A percentile compares a stretch with the other conserved stretches of the same genome.
Evolutionary conservation across 1,140 invertebrate genomes (phyloP).

Genomic region (Neomicropteryx cornuta): DNA sequence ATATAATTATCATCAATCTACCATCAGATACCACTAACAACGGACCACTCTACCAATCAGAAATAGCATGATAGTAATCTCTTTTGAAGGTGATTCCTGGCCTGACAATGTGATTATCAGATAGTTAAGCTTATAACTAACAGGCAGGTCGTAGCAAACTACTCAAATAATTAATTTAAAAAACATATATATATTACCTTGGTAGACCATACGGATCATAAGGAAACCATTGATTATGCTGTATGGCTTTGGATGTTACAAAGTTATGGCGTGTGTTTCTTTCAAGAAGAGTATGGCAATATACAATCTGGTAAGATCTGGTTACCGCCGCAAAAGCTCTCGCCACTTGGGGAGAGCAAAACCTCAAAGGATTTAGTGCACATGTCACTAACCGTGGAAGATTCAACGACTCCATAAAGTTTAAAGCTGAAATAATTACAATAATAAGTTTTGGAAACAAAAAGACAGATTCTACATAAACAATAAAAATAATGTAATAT

Average conservation of each 20-base stretch:
- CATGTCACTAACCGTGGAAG: slow-evolving; percentile 73
- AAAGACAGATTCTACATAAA: too few relatives aligned
- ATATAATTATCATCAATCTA: too few relatives aligned
- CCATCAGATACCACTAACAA: too few relatives aligned
- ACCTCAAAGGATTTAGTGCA: slow-evolving; percentile 73
- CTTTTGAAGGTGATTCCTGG: too few relatives aligned
- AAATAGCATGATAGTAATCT: too few relatives aligned
- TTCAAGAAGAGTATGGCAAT: slow-evolving; percentile 85
- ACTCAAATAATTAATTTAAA: too few relatives aligned
- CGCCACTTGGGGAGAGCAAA: slow-evolving; percentile 64
- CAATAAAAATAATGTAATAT: too few relatives aligned
- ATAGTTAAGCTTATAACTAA: too few relatives aligned
- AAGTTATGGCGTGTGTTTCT: slow-evolving; percentile 63
- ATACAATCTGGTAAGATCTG: slow-evolving; percentile 79
- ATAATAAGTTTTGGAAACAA: too few relatives aligned
- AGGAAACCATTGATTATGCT: slow-evolving; percentile 36
- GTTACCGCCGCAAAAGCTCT: slow-evolving; percentile 77
- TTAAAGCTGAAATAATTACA: slow-evolving; percentile 57
- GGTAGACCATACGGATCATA: slow-evolving; percentile 35
- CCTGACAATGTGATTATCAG: too few relatives aligned
- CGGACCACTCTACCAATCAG: too few relatives aligned
- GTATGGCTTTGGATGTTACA: slow-evolving; percentile 11
- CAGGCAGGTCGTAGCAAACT: too few relatives aligned
- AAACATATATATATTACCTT: slow-evolving; percentile 20
- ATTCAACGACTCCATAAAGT: slow-evolving; percentile 70